These are phyloP conservation scores for Adelosebastes latens DNA, from an alignment of 2,797 vertebrate genomes.

Conservation along the genomic window DNA sequence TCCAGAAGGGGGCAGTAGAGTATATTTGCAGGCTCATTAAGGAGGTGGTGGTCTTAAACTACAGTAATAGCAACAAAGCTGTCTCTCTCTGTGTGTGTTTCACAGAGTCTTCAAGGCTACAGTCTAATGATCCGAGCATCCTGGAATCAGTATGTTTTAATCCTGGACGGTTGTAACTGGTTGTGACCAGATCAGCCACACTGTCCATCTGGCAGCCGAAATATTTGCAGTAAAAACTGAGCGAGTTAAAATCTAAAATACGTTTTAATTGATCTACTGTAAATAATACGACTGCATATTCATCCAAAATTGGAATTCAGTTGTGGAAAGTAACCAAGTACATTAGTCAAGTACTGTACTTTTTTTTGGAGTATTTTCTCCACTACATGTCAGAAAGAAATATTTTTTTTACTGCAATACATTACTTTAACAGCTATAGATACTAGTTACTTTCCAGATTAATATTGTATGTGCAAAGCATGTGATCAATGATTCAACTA, in stretches of 20 bases:
- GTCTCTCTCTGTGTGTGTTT: background rate
- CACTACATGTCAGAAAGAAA: background rate
- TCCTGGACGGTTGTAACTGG: background rate
- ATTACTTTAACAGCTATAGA: background rate
- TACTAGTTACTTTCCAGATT: background rate
- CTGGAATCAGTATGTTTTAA: background rate
- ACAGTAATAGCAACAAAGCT: background rate
- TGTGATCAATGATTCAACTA: background rate
- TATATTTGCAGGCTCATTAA: conserved; percentile 30
- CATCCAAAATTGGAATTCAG: background rate
- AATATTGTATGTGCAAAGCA: background rate
- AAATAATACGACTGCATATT: background rate
- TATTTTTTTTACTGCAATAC: background rate
- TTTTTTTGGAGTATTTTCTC: background rate
- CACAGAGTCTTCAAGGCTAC: background rate
- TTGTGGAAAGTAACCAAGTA: background rate
- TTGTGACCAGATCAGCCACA: background rate
- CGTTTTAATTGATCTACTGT: background rate
- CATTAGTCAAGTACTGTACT: background rate
- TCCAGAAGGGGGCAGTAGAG: conserved; percentile 60
- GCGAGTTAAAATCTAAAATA: background rate
- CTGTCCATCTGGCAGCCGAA: background rate
- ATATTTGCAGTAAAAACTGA: background rate
- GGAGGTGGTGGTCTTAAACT: conserved; percentile 18
- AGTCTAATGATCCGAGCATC: background rate